Evolutionary conservation across 2,113 vertebrate genomes (phyloP), one percentile per base, ranked within the genome.

Genomic region (Nerophis ophidion): DNA sequence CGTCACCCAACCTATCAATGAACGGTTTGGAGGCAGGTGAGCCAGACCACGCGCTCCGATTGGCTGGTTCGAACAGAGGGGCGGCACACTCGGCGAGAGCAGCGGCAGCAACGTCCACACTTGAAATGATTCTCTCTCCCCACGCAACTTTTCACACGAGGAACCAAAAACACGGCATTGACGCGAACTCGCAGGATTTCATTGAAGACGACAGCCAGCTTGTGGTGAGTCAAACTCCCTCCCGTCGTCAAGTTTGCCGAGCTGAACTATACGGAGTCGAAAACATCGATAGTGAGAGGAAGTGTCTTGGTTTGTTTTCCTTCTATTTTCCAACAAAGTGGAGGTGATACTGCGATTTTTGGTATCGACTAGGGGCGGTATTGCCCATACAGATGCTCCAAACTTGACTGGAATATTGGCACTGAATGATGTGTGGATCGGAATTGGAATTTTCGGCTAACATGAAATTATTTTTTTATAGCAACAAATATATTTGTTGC

Each of bases 61-160:
- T 87, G 86, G 86, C 66, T 57, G 72, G 54, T 88, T 88, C 81
- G 84, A 88, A 88, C 74, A 74, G 62, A 74, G 79, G 62, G 75
- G 79, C 76, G 63, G 49, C 57, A 66, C 59, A 74, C 50, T 61
- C 70, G 71, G 72, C 53, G 61, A 72, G 71, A 58, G 48, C 48
- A 47, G 44, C 72, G 46, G 66, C 48, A 51, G 70, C 70, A 56
- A 55, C 46, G 57, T 65, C 72, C 42, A 48, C 59, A 63, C 14
- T 12, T 10, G 44, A 0, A 1, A 33, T 9, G 17, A 58, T 26
- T 40, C 50, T 5, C 61, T n/a, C 0, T 50, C 1, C 35, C 54
- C 10, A 9, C 15, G 11, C 7, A 56, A 54, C 16, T 38, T 52
- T 73, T 57, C 56, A 2, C 61, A 33, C 13, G 15, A 12, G 54